These are phyloP conservation scores for Charina bottae DNA, from an alignment of 2,113 vertebrate species.

Conservation along the genomic window DNA sequence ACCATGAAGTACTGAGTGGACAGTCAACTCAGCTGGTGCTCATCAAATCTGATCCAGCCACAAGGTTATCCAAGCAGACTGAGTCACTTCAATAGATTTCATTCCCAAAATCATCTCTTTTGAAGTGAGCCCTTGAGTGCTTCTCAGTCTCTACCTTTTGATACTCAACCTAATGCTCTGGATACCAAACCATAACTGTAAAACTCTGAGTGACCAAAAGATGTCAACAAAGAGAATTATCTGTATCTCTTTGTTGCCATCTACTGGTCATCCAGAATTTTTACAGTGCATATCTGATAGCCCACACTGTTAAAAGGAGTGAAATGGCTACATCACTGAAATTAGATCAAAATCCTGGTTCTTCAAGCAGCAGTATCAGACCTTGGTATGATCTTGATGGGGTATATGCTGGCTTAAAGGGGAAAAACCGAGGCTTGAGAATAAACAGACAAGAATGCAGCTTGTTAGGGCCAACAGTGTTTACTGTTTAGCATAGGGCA, in stretches of 20 bases:
- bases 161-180: background rate
- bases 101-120: background rate
- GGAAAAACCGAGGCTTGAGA: no score
- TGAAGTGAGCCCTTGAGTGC: background rate
- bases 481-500: no score
- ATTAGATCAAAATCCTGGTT: background rate
- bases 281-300: background rate
- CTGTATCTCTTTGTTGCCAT: background rate
- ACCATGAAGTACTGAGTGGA: background rate
- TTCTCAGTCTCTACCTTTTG: background rate
- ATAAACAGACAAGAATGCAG: no score
- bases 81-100: background rate
- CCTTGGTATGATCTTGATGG: background rate
- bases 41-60: background rate
- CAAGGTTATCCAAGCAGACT: background rate
- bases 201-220: background rate
- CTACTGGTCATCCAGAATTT: background rate
- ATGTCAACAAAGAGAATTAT: no score
- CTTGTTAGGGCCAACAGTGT: no score
- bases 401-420: no score
- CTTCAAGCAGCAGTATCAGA: background rate
- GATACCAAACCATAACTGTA: background rate
- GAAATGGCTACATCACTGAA: background rate
- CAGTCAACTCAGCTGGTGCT: background rate
- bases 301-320: background rate